phyloP scores from a whole-genome alignment of 2,797 vertebrate species.

The Oreonectes daqikongensis region DNA sequence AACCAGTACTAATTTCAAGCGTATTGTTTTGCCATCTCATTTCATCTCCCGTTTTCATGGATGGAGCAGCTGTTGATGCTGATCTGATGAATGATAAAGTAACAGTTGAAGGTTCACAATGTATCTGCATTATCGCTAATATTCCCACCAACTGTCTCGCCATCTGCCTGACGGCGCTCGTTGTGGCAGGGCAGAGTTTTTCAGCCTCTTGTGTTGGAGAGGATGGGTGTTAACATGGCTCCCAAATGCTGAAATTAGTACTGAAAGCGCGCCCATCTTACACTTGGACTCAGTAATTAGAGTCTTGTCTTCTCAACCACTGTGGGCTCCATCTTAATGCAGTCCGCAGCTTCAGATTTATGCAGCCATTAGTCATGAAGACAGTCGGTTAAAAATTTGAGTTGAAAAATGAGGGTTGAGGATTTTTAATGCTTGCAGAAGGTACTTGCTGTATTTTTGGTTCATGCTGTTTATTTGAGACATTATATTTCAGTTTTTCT shows the following conservation, averaged over 20 bases:
- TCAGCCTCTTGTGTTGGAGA: slow-evolving; percentile 61
- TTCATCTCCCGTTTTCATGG: slow-evolving; percentile 18
- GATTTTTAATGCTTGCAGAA: slow-evolving; percentile 1
- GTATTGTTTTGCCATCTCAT: slow-evolving; percentile 28
- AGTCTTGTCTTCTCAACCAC: slow-evolving; percentile 52
- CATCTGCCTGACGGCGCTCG: slow-evolving; percentile 67
- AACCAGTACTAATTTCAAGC: slow-evolving; percentile 4
- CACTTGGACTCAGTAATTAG: slow-evolving; percentile 64
- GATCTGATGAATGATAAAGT: slow-evolving; percentile 50
- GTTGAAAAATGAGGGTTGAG: slow-evolving; percentile 39
- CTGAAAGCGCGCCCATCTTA: slow-evolving; percentile 58
- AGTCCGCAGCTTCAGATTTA: slow-evolving; percentile 53
- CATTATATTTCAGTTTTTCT: slow-evolving; percentile 5
- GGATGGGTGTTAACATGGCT: slow-evolving; percentile 60
- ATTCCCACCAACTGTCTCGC: slow-evolving; percentile 76
- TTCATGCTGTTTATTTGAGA: slow-evolving; percentile 23
- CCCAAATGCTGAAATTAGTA: slow-evolving; percentile 60
- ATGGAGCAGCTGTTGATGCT: slow-evolving; percentile 17
- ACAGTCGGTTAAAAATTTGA: slow-evolving; percentile 42
- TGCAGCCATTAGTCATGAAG: slow-evolving; percentile 57
- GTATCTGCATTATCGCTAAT: slow-evolving; percentile 63
- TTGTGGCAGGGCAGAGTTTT: slow-evolving; percentile 53
- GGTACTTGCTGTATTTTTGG: slow-evolving; percentile 19
- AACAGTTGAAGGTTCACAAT: slow-evolving; percentile 61
- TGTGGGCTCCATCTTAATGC: slow-evolving; percentile 50